phyloP scores from a whole-genome alignment of 2,888 invertebrate species.

The Antheraea assamensis region DNA sequence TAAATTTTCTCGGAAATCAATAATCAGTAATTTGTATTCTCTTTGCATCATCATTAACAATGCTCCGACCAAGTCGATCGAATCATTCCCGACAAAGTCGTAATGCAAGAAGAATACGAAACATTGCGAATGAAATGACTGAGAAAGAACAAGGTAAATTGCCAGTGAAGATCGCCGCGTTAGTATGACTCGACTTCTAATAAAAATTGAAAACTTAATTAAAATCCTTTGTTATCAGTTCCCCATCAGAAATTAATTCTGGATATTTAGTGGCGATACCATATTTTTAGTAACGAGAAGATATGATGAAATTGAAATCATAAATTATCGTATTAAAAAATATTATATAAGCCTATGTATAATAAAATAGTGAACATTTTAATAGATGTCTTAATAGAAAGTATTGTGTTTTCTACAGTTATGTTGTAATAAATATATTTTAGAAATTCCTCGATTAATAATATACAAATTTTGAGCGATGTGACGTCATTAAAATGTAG shows the following conservation, averaged over 20 bases:
- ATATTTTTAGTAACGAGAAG: neutral
- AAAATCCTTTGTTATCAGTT: too few species aligned
- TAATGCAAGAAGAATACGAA: too few species aligned
- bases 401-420: neutral
- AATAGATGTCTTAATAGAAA: neutral
- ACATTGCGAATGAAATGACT: too few species aligned
- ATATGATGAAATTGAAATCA: neutral
- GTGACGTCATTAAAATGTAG: neutral
- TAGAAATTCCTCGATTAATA: neutral
- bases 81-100: too few species aligned
- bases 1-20: too few species aligned
- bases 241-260: neutral
- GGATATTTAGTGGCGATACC: neutral
- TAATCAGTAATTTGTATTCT: too few species aligned
- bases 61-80: too few species aligned
- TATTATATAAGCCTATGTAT: neutral
- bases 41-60: too few species aligned
- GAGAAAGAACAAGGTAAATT: too few species aligned
- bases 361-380: neutral
- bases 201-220: too few species aligned
- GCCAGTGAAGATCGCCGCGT: too few species aligned
- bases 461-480: conserved; percentile 5
- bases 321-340: neutral
- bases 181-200: too few species aligned
- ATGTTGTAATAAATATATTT: neutral